Conservation (phyloP, 2,113 vertebrate species). For the Bambusicola thoracicus region DNA sequence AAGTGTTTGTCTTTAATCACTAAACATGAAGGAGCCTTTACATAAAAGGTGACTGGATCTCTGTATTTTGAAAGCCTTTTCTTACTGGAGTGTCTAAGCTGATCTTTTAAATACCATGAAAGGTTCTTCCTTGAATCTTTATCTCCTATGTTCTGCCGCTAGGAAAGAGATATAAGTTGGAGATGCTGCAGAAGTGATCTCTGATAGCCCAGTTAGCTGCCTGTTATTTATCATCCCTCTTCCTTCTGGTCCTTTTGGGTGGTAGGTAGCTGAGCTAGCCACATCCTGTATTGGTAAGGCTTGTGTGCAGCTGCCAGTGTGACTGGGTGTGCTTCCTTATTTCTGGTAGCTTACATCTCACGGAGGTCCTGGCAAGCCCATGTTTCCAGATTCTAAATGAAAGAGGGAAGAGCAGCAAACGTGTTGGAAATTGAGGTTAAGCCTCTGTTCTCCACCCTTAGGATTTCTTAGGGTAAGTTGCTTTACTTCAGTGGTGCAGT, state of each 20-base stretch:
- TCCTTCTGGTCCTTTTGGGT: not conserved
- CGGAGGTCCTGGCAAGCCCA: not conserved
- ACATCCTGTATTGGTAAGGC: rapidly evolving
- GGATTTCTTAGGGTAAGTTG: not conserved
- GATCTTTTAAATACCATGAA: not conserved
- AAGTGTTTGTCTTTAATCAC: not conserved
- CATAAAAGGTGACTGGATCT: not conserved
- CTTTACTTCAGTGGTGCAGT: not conserved
- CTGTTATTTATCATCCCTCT: not conserved
- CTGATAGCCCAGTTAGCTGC: not conserved
- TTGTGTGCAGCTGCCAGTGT: not conserved
- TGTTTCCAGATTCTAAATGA: not conserved
- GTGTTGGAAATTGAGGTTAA: not conserved
- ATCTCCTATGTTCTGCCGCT: not conserved
- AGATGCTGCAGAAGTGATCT: rapidly evolving
- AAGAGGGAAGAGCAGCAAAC: not conserved
- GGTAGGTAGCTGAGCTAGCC: not conserved
- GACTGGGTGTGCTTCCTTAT: not conserved
- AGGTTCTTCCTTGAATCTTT: not conserved
- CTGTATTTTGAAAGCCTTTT: not conserved
- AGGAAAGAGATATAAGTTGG: rapidly evolving
- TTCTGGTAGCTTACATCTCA: not conserved
- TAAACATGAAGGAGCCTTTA: not conserved
- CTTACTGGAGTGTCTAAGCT: not conserved
- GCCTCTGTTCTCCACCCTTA: not conserved